Evolutionary conservation across 2,113 vertebrate species (phyloP).

Genomic region (Chaetodon trifascialis): DNA sequence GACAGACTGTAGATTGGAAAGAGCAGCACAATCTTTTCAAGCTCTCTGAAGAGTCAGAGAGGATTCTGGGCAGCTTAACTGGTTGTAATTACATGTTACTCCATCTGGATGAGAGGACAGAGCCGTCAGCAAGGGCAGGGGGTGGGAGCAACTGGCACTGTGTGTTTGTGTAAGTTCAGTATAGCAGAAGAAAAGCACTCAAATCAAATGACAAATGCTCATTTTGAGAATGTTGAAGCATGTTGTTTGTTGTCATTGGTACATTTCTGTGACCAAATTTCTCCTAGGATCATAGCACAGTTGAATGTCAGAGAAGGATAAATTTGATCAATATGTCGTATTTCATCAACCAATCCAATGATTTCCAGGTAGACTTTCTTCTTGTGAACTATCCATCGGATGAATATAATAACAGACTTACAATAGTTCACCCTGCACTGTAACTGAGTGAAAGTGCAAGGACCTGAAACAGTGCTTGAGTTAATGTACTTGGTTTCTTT

Average conservation of each 20-base stretch:
- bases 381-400: not conserved
- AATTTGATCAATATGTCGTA: not conserved
- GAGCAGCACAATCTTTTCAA: slow-evolving; percentile 54
- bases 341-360: not conserved
- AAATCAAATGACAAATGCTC: not conserved
- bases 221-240: not conserved
- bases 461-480: not conserved
- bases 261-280: not conserved
- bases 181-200: not conserved
- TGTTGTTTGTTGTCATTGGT: not conserved
- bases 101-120: slow-evolving; percentile 55
- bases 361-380: not conserved
- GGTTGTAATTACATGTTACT: slow-evolving; percentile 73
- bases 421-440: not conserved
- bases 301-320: not conserved
- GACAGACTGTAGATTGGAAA: slow-evolving; percentile 50
- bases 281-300: not conserved
- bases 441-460: not conserved
- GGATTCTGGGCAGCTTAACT: slow-evolving; percentile 61
- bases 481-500: not conserved
- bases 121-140: slow-evolving; percentile 36
- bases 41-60: slow-evolving; percentile 50
- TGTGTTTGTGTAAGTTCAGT: slow-evolving; percentile 16
- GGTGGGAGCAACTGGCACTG: slow-evolving; percentile 13
- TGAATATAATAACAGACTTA: not conserved